These are phyloP conservation scores for Leucopsar rothschildi DNA, from an alignment of 2,113 vertebrate species.

Conservation along the genomic window DNA sequence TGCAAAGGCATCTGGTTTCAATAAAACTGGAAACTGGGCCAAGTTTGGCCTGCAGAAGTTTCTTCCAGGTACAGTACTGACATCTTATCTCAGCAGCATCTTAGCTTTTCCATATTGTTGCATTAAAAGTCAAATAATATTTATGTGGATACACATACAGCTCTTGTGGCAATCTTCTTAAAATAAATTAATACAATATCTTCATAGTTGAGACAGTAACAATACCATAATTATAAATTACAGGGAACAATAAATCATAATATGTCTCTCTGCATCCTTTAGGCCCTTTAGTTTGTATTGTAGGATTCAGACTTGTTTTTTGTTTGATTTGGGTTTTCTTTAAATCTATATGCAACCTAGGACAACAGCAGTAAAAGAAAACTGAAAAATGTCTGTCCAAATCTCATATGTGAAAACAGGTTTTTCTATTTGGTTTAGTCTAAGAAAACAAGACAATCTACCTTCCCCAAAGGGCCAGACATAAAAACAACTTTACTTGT, in stretches of 20 bases:
- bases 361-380: background rate
- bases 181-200: background rate
- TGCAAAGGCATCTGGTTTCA: background rate
- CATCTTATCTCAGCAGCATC: background rate
- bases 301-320: background rate
- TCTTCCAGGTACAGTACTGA: slow-evolving; percentile 15
- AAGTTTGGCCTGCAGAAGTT: slow-evolving; percentile 6
- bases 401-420: background rate
- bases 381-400: background rate
- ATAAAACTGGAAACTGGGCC: background rate
- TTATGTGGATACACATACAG: background rate
- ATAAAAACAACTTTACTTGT: background rate
- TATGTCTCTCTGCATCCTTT: background rate
- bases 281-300: background rate
- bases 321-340: background rate
- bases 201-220: background rate
- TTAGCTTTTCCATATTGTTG: background rate
- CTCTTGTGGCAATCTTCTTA: background rate
- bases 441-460: background rate
- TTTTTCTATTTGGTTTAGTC: slow-evolving; percentile 8
- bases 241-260: background rate
- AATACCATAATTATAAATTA: background rate
- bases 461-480: background rate
- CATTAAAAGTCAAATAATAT: slow-evolving; percentile 2
- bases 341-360: background rate